A percentile compares a stretch with the other conserved stretches of the same genome.
These are phyloP conservation scores for Echiichthys vipera DNA, from an alignment of 2,797 vertebrate species.

Conservation along the genomic window DNA sequence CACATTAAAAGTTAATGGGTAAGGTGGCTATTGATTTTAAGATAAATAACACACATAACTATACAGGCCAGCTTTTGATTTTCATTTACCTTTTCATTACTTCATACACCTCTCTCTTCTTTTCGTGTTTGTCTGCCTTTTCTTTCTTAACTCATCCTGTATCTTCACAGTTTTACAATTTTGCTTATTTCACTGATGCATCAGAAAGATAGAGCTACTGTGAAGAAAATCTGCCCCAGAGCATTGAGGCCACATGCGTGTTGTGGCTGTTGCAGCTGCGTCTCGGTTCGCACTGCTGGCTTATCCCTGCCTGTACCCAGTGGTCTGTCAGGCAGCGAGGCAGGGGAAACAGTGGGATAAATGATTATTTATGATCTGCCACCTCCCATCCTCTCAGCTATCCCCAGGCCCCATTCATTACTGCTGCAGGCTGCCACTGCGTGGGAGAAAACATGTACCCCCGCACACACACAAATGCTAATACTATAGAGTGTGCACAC, in stretches of 20 bases:
- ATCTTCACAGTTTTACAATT: constrained; percentile 45
- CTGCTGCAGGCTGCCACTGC: constrained; percentile 78
- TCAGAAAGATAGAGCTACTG: constrained; percentile 57
- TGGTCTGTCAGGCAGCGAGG: constrained; percentile 80
- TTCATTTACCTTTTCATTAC: constrained; percentile 83
- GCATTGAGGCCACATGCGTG: constrained; percentile 66
- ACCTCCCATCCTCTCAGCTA: constrained; percentile 85
- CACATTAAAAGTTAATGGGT: constrained; percentile 86
- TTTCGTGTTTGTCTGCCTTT: constrained; percentile 32
- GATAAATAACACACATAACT: constrained; percentile 85
- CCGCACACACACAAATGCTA: constrained; percentile 38
- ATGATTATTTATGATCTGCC: constrained; percentile 91
- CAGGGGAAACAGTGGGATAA: constrained; percentile 83
- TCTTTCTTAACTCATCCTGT: constrained; percentile 16
- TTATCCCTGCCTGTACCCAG: constrained; percentile 69
- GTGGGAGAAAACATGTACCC: constrained; percentile 47
- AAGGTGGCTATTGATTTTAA: constrained; percentile 85
- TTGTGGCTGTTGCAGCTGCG: constrained; percentile 69
- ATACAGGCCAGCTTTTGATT: constrained; percentile 81
- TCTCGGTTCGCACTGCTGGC: constrained; percentile 61
- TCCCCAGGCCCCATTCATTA: constrained; percentile 87
- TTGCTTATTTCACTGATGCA: constrained; percentile 53
- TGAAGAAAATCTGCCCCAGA: constrained; percentile 65
- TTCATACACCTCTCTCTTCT: constrained; percentile 51
- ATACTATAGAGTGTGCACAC: constrained; percentile 37